These are phyloP conservation scores for Zaprionus capensis DNA, from an alignment of 1,140 invertebrate species.

Conservation along the genomic window DNA sequence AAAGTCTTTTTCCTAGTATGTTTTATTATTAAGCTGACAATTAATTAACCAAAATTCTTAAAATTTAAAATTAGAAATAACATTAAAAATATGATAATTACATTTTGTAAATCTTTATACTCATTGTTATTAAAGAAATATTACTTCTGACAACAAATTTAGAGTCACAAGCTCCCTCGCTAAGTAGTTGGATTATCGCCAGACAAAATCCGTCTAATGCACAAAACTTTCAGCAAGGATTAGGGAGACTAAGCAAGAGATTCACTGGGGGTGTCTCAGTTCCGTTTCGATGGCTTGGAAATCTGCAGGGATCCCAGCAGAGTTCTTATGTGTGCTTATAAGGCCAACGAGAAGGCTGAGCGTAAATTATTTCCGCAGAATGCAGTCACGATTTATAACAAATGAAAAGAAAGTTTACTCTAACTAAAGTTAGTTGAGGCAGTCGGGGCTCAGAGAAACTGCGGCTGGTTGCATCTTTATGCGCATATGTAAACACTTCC, in stretches of 20 bases:
- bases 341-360: constrained; percentile 48
- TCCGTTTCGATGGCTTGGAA: neutral
- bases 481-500: constrained; percentile 78
- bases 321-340: constrained; percentile 11
- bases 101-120: neutral
- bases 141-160: rapidly evolving
- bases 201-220: neutral
- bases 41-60: no score
- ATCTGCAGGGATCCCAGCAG: neutral
- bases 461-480: constrained; percentile 60
- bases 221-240: constrained; percentile 19
- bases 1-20: no score
- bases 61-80: no score
- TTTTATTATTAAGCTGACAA: no score
- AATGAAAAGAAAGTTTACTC: constrained; percentile 65
- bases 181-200: neutral
- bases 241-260: neutral
- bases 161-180: neutral
- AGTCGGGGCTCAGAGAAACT: neutral
- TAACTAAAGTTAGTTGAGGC: constrained; percentile 39
- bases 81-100: no score
- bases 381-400: constrained; percentile 66
- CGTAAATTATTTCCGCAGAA: constrained; percentile 64
- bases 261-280: neutral
- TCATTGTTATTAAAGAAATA: neutral